These are phyloP conservation scores for Collichthys lucidus DNA, from an alignment of 2,113 vertebrate genomes.

Conservation along the genomic window DNA sequence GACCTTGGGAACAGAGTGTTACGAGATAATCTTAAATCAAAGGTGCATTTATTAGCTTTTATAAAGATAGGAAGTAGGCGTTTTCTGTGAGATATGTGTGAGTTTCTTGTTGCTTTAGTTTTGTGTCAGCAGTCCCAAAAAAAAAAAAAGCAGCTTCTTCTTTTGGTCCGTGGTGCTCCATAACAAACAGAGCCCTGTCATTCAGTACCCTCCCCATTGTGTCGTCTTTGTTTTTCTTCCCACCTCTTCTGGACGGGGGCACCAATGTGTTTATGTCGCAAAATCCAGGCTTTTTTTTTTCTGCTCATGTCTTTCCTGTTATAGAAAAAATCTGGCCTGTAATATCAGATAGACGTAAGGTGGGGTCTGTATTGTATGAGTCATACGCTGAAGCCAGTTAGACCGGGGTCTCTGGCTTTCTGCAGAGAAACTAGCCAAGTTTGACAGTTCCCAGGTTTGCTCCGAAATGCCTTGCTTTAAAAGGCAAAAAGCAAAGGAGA, in stretches of 20 bases:
- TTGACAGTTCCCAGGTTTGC: conserved; percentile 79
- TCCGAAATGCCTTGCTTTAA: conserved; percentile 82
- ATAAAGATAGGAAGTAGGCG: background rate
- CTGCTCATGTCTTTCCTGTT: conserved; percentile 37
- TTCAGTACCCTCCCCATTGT: conserved; percentile 15
- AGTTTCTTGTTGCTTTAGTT: background rate
- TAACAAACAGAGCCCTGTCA: conserved; percentile 9
- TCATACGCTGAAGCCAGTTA: conserved; percentile 52
- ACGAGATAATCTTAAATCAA: background rate
- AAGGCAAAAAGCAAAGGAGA: conserved; percentile 75
- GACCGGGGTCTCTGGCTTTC: conserved; percentile 67
- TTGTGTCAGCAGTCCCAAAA: background rate
- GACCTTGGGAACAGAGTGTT: background rate
- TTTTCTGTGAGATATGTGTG: background rate
- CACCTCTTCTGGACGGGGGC: conserved; percentile 36
- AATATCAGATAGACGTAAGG: conserved; percentile 57
- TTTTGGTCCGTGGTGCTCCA: background rate
- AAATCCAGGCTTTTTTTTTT: background rate
- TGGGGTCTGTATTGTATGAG: conserved; percentile 62
- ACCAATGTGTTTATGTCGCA: conserved; percentile 48
- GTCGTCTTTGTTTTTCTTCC: conserved; percentile 41
- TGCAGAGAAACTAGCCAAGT: conserved; percentile 76
- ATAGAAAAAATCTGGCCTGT: conserved; percentile 48
- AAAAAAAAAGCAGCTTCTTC: background rate
- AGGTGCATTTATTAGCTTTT: background rate